These are phyloP conservation scores for Lagopus muta DNA, from an alignment of 2,113 vertebrate genomes.

Conservation along the genomic window DNA sequence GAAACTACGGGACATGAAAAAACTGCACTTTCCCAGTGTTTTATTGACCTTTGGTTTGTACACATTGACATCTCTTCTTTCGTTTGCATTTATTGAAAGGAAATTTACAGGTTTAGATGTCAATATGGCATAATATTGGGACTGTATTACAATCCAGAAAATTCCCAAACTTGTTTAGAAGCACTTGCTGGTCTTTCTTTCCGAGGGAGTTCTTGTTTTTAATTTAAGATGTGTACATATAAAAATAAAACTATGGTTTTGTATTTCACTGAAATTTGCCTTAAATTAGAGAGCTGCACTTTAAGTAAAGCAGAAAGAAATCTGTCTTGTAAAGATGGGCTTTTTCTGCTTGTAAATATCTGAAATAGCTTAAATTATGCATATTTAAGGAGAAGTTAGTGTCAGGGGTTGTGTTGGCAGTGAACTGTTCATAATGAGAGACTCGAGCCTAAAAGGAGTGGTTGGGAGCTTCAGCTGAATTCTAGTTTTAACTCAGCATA, in stretches of 20 bases:
- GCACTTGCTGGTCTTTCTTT: slow-evolving; percentile 55
- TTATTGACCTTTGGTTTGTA: slow-evolving; percentile 57
- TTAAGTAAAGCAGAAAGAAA: slow-evolving; percentile 79
- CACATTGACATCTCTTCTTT: slow-evolving; percentile 64
- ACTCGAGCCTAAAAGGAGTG: background rate
- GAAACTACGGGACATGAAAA: slow-evolving; percentile 33
- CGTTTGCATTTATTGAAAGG: slow-evolving; percentile 62
- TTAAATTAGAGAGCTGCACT: slow-evolving; percentile 86
- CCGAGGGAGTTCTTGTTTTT: slow-evolving; percentile 66
- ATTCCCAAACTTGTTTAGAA: slow-evolving; percentile 32
- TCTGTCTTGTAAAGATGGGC: slow-evolving; percentile 72
- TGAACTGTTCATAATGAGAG: background rate
- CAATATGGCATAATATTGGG: slow-evolving; percentile 44
- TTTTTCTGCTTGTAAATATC: slow-evolving; percentile 80
- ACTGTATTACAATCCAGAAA: slow-evolving; percentile 43
- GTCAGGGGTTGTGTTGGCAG: slow-evolving; percentile 25
- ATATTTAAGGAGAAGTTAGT: slow-evolving; percentile 58
- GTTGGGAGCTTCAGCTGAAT: background rate
- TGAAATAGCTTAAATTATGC: slow-evolving; percentile 71
- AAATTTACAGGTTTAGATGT: slow-evolving; percentile 49
- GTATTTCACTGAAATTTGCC: slow-evolving; percentile 84
- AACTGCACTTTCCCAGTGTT: slow-evolving; percentile 59
- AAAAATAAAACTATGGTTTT: slow-evolving; percentile 79
- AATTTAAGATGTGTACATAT: slow-evolving; percentile 76
- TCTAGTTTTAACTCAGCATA: background rate